Evolutionary conservation across 1,140 invertebrate species (phyloP), one percentile per base, ranked within the genome.

Genomic region (Ericerus pela): DNA sequence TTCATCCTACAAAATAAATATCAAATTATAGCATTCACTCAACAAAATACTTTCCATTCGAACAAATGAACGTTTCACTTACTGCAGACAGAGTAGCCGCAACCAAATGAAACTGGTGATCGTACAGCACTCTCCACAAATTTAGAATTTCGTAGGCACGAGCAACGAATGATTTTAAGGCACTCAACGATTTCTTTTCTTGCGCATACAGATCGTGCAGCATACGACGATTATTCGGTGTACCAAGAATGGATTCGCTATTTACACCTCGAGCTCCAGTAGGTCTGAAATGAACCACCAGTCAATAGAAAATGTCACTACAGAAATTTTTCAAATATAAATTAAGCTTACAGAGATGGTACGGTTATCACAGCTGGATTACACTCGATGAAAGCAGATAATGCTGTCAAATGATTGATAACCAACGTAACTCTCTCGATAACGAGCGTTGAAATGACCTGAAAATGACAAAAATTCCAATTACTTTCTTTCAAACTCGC

Each of bases 71-170:
- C 14, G 6, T 18, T 43, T 22, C 41, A 43, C 31, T 14, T 11
- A 30, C 22, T 6, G 28, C 18, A 24, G 20, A 22, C 12, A 47
- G 16, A 8, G 41, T 47, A 20, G 66, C 62, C 11, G 71, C 80
- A 47, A 97, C 78, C 27, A 83, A 74, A 65, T 93, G 84, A 65
- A 97, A 85, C 65, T 94, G 85, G 70, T 97, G 92, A 65, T 96
- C 89, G 64, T 82, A 86, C 0, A 97, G 69, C 36, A 98, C 82
- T 66, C 86, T 86, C 89, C 92, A 95, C n/a, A 98, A 71, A 26
- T 85, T 87, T 30, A 97, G 70, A 61, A 95, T 85, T 73, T 99
- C 92, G 64, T 84, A 84, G 2, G 84, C 77, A 65, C 90, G 80
- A 56, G 76, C 78, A 24, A 93, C 77, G 61, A 94, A 80, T 31